These are phyloP conservation scores for Nemopilema nomurai DNA, from an alignment of 30 jellyfish, hydroid and myxozoan species.

Conservation along the genomic window DNA sequence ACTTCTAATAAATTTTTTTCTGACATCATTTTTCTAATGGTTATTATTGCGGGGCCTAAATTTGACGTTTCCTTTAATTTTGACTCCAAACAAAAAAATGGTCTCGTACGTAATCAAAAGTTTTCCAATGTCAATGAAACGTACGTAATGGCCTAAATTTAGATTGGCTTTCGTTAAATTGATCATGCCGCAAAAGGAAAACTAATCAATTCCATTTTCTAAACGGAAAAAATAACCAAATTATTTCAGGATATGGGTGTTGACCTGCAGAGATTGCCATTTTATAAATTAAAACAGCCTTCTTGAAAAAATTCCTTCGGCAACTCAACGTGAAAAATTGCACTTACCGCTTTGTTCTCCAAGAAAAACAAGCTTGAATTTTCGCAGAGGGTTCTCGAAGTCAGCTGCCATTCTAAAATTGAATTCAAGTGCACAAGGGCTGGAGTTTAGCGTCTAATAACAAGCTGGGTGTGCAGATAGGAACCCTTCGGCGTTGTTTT, in stretches of 20 bases:
- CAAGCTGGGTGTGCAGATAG: background rate
- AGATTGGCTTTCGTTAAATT: too few relatives aligned
- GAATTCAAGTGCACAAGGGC: background rate
- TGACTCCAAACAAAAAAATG: too few relatives aligned
- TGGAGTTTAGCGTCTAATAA: background rate
- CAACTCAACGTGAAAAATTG: background rate
- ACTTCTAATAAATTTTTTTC: too few relatives aligned
- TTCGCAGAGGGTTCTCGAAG: constrained; percentile 88
- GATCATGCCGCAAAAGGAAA: too few relatives aligned
- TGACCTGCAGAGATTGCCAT: background rate
- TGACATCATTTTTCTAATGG: too few relatives aligned
- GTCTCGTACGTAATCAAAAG: too few relatives aligned
- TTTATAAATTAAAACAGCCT: background rate
- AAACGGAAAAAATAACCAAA: too few relatives aligned
- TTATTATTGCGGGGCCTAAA: too few relatives aligned
- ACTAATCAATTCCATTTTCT: too few relatives aligned
- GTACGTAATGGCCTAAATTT: too few relatives aligned
- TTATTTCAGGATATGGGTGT: background rate
- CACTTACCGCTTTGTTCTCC: constrained; percentile 99
- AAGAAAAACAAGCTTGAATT: constrained; percentile 93
- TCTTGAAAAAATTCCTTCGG: background rate
- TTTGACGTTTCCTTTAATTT: too few relatives aligned
- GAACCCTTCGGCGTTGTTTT: background rate
- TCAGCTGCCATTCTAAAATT: constrained; percentile 75
- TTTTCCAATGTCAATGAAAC: too few relatives aligned